Evolutionary conservation across 2,888 invertebrate species (phyloP).

Genomic region (Drosophila stalkeri): DNA sequence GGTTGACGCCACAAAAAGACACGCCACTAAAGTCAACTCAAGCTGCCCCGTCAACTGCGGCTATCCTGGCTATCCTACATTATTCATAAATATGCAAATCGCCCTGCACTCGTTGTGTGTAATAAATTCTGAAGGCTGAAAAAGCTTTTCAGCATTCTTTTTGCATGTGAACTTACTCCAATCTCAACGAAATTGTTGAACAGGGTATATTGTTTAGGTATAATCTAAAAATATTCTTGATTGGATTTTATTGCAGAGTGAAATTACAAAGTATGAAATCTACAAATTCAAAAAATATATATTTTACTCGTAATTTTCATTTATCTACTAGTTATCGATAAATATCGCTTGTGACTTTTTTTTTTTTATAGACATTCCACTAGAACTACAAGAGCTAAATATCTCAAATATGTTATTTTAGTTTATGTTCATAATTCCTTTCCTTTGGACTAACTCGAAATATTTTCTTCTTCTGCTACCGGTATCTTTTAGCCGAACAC

Average conservation of each 20-base stretch:
- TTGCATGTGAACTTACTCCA: background rate
- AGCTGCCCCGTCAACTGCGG: slow-evolving; percentile 7
- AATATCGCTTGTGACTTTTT: background rate
- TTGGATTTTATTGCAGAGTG: background rate
- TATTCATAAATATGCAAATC: slow-evolving; percentile 85
- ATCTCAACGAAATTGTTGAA: too few relatives aligned
- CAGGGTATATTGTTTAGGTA: background rate
- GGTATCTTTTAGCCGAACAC: background rate
- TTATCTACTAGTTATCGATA: background rate
- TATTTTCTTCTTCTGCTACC: background rate
- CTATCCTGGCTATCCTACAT: slow-evolving; percentile 83
- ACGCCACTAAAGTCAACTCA: slow-evolving; percentile 44
- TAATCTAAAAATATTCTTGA: background rate
- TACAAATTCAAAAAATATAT: too few relatives aligned
- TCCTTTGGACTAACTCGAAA: background rate
- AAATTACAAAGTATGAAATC: too few relatives aligned
- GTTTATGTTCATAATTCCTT: too few relatives aligned
- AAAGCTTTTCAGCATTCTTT: slow-evolving; percentile 2
- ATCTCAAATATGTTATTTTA: background rate
- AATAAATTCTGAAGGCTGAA: slow-evolving; percentile 83
- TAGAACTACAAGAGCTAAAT: background rate
- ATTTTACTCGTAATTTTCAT: too few relatives aligned
- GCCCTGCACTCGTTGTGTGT: slow-evolving; percentile 58
- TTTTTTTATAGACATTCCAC: too few relatives aligned
- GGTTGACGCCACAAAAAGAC: slow-evolving; percentile 36